Percentiles rank a stretch among this genome's conserved stretches.
Conservation (phyloP, 53 echinoderm and acorn worm genomes). For the Holothuria leucospilota region DNA sequence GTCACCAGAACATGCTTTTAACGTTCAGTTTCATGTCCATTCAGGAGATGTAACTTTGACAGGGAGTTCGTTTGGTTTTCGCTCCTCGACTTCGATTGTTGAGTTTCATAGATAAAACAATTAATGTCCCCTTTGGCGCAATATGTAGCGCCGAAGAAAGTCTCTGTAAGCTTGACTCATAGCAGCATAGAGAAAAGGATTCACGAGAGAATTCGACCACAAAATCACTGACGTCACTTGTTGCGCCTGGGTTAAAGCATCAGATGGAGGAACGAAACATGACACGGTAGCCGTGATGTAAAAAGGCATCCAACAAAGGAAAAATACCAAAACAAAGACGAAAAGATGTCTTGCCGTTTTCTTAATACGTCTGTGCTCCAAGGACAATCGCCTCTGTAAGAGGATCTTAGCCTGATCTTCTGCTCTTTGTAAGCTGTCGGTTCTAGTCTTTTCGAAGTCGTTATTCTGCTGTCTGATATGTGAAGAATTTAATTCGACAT, state of each 20-base stretch:
- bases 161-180: slow-evolving; percentile 41
- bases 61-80: too few relatives aligned
- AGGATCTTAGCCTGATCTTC: background rate
- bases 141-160: background rate
- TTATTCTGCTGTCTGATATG: too few relatives aligned
- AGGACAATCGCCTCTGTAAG: background rate
- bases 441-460: too few relatives aligned
- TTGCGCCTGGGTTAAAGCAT: background rate
- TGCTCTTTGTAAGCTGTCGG: too few relatives aligned
- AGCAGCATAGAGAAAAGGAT: slow-evolving; percentile 28
- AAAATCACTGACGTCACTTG: slow-evolving; percentile 3
- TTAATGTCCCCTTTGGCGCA: background rate
- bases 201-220: slow-evolving; percentile 26
- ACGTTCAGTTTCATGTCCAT: too few relatives aligned
- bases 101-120: too few relatives aligned
- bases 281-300: slow-evolving; percentile 9
- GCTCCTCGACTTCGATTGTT: too few relatives aligned
- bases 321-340: slow-evolving; percentile 18
- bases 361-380: background rate
- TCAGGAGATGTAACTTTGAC: too few relatives aligned
- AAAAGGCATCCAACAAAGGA: slow-evolving; percentile 27
- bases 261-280: background rate
- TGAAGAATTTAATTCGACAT: too few relatives aligned
- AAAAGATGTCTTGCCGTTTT: slow-evolving; percentile 24
- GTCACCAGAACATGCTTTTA: too few relatives aligned